phyloP scores from a whole-genome alignment of 2,888 invertebrate genomes.

The Sialis lutaria region DNA sequence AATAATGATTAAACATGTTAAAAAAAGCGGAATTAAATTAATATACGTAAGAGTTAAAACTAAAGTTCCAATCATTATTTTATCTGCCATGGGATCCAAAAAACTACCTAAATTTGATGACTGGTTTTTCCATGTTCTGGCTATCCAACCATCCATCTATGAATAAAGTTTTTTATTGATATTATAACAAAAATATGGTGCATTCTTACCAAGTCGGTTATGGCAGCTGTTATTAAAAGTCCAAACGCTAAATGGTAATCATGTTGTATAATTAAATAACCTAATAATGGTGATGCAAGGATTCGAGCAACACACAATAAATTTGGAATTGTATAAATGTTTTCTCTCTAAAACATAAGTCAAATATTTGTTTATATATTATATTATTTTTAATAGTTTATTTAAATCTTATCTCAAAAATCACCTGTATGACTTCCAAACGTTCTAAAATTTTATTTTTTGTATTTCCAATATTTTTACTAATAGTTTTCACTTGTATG shows the following conservation, averaged over 20 bases:
- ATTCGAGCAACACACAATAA: slow-evolving; percentile 75
- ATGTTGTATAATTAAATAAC: slow-evolving; percentile 70
- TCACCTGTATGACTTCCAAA: slow-evolving; percentile 43
- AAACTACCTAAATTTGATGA: slow-evolving; percentile 88
- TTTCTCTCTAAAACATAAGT: slow-evolving; percentile 44
- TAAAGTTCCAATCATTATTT: slow-evolving; percentile 76
- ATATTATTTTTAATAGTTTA: slow-evolving; percentile 8
- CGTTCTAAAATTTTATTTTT: slow-evolving; percentile 52
- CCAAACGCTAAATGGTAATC: slow-evolving; percentile 67
- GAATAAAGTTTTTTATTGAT: slow-evolving; percentile 11
- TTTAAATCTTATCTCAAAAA: slow-evolving; percentile 37
- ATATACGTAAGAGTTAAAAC: slow-evolving; percentile 77
- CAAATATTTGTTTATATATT: background rate
- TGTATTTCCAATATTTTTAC: slow-evolving; percentile 54
- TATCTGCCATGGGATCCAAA: slow-evolving; percentile 93
- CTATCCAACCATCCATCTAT: slow-evolving; percentile 91
- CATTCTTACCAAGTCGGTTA: slow-evolving; percentile 67
- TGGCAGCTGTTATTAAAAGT: slow-evolving; percentile 68
- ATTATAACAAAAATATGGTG: background rate
- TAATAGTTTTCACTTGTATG: slow-evolving; percentile 39
- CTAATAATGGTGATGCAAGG: slow-evolving; percentile 70
- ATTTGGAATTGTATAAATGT: slow-evolving; percentile 88
- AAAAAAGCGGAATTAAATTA: slow-evolving; percentile 61
- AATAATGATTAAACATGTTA: slow-evolving; percentile 67
- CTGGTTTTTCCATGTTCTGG: slow-evolving; percentile 79